Percentiles rank a stretch among this genome's conserved stretches.
Evolutionary conservation across 2,113 vertebrate genomes (phyloP).

Genomic region (Indicator indicator): DNA sequence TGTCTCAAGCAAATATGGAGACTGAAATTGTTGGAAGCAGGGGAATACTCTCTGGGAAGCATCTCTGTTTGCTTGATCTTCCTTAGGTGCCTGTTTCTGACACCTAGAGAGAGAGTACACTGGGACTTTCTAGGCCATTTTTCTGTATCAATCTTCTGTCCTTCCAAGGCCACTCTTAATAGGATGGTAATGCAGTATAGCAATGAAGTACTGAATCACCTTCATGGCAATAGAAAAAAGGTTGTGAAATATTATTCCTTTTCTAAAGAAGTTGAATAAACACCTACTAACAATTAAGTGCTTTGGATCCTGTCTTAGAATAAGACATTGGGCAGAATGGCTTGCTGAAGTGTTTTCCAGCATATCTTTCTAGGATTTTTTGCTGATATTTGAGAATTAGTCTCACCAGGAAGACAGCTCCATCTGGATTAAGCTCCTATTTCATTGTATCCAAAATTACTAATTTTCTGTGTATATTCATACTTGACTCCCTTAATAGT

Average conservation of each 20-base stretch:
- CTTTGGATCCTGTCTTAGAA: not conserved
- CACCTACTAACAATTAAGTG: not conserved
- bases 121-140: not conserved
- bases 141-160: not conserved
- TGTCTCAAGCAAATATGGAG: not conserved
- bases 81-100: not conserved
- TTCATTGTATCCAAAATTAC: not conserved
- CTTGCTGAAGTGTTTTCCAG: not conserved
- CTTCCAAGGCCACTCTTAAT: not conserved
- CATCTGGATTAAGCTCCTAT: not conserved
- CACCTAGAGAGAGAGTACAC: not conserved
- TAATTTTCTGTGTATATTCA: not conserved
- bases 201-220: not conserved
- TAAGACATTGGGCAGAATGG: not conserved
- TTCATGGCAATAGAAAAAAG: not conserved
- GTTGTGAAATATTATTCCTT: not conserved
- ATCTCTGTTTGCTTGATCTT: not conserved
- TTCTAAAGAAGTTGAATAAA: not conserved
- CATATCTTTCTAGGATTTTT: not conserved
- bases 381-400: not conserved
- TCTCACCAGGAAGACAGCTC: not conserved
- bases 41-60: not conserved
- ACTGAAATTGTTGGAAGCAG: not conserved
- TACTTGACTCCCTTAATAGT: not conserved
- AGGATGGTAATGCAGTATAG: not conserved